Percentiles rank a stretch among this genome's conserved stretches.
These are phyloP conservation scores for Phasianus colchicus DNA, from an alignment of 2,113 vertebrate genomes.

Conservation along the genomic window DNA sequence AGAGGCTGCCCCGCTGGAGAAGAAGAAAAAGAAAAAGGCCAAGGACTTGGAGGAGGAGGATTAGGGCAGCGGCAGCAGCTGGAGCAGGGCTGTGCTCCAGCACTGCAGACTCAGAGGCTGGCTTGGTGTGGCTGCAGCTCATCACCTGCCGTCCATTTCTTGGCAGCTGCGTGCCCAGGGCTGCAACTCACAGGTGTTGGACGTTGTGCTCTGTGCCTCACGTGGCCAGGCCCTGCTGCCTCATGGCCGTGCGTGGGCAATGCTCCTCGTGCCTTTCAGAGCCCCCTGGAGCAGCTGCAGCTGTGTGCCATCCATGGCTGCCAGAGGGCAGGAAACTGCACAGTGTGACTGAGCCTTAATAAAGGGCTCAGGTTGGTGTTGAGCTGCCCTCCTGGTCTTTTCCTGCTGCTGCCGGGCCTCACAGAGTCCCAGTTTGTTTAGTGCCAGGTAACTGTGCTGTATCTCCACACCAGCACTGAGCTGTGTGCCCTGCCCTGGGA, in stretches of 20 bases:
- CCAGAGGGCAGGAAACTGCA: rapidly evolving
- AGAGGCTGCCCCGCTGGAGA: rapidly evolving
- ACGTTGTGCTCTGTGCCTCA: not conserved
- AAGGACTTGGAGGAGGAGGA: slow-evolving; percentile 28
- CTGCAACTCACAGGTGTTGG: rapidly evolving
- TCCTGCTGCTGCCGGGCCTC: not conserved
- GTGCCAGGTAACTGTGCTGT: rapidly evolving
- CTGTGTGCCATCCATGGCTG: not conserved
- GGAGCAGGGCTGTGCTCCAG: rapidly evolving
- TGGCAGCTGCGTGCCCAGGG: rapidly evolving
- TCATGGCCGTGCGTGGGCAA: no score
- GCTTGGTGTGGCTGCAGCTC: rapidly evolving
- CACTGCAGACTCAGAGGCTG: rapidly evolving
- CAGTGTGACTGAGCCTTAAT: not conserved
- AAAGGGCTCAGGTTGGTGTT: not conserved
- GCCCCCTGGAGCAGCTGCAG: no score
- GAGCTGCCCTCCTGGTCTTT: no score
- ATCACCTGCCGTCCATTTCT: rapidly evolving
- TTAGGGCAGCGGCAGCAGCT: not conserved
- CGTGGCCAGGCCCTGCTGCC: rapidly evolving
- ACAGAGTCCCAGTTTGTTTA: no score
- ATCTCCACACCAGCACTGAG: not conserved
- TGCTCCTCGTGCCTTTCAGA: no score
- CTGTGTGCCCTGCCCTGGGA: not conserved
- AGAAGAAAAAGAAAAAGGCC: slow-evolving; percentile 52